These are phyloP conservation scores for Eilema caniola DNA, from an alignment of 2,888 invertebrate genomes.

Conservation along the genomic window DNA sequence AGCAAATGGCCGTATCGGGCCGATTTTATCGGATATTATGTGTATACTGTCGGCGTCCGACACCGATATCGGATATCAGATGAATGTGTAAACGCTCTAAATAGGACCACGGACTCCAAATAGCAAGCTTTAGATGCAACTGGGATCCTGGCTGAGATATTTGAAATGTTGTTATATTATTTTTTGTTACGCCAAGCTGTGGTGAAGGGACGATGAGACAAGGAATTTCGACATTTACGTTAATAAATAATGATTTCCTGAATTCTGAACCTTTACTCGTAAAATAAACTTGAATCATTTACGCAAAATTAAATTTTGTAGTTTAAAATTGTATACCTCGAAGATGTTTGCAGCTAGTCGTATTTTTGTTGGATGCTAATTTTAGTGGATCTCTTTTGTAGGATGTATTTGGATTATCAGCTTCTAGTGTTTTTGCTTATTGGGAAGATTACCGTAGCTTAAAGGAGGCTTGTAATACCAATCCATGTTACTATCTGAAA, in stretches of 20 bases:
- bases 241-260: constrained; percentile 2
- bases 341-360: background rate
- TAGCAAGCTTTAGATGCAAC: too few relatives aligned
- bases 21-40: too few relatives aligned
- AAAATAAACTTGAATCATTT: background rate
- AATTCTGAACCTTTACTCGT: background rate
- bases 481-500: too few relatives aligned
- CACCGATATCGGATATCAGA: too few relatives aligned
- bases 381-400: background rate
- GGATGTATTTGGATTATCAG: background rate
- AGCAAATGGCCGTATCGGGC: too few relatives aligned
- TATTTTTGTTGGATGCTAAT: background rate
- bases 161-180: background rate
- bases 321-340: constrained; percentile 1
- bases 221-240: background rate
- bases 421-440: background rate
- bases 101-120: too few relatives aligned
- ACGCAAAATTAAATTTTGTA: background rate
- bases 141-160: background rate
- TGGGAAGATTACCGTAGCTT: background rate
- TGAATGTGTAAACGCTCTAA: too few relatives aligned
- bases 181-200: constrained; percentile 1
- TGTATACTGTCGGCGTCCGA: too few relatives aligned
- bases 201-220: background rate
- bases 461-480: background rate